Evolutionary conservation across 2,888 invertebrate genomes (phyloP), one percentile per base, ranked within the genome.

Genomic region (Carcina quercana): DNA sequence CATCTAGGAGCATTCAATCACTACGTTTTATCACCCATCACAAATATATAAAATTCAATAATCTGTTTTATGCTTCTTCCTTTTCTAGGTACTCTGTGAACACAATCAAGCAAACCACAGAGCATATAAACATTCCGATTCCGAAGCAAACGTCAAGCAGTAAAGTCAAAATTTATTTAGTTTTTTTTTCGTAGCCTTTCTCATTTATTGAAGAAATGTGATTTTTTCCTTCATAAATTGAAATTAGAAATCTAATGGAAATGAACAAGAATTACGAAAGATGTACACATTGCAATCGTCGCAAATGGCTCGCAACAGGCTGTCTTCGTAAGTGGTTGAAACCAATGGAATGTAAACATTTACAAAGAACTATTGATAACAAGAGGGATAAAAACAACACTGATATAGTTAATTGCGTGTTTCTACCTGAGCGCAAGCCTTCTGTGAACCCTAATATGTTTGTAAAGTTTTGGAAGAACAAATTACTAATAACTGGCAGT

Each of bases 261-360:
- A 79, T 82, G 82, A 82, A 82, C 54, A 82, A 78, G 60, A 82
- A 78, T 42, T 82, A 80, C 48, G 82, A 85, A 49, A 64, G 82
- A 46, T 82, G 82, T 50, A 68, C 70, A 37, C 66, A 78, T 52
- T 83, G 82, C 47, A 83, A 75, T 55, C 71, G 79, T 32, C 76
- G 80, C 37, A 82, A 79, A 57, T 80, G 82, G 78, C 72, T 82
- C 17, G 63, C 76, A 45, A 65, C 79, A 41, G 80, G 80, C 40
- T 82, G 80, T 47, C 74, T 83, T 45, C 74, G 82, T 31, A 82
- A 79, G 58, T 83, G 80, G 82, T 61, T 80, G 42, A 82, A 79
- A 50, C 82, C 82, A 32, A 54, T 78, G 60, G 82, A 83, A 75
- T 83, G 80, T 73, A 83, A 82, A 79, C 82, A 83, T 68, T 66